Percentiles rank a stretch among this genome's conserved stretches.
Evolutionary conservation across 2,888 invertebrate species (phyloP).

Genomic region (Himalopsyche anomala): DNA sequence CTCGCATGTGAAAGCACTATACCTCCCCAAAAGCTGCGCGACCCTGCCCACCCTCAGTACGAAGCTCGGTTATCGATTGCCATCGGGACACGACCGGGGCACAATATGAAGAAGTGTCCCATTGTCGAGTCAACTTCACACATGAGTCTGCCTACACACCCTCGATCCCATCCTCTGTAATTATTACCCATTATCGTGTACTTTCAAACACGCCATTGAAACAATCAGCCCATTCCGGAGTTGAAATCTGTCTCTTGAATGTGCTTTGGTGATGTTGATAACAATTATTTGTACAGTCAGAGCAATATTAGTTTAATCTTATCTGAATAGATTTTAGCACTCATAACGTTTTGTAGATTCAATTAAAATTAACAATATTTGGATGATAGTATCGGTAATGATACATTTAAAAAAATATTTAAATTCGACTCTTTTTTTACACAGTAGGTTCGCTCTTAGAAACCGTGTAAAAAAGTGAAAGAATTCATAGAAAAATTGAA

Average conservation of each 20-base stretch:
- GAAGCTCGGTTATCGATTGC: constrained; percentile 20
- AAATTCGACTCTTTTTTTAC: too few species aligned
- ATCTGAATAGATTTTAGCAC: too few species aligned
- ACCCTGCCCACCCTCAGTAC: constrained; percentile 2
- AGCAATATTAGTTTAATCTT: neutral
- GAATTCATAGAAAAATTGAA: too few species aligned
- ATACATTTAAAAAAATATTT: too few species aligned
- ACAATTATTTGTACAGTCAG: neutral
- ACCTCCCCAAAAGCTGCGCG: constrained; percentile 10
- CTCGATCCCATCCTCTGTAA: constrained; percentile 1
- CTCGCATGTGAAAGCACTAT: neutral
- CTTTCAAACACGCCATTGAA: constrained; percentile 1
- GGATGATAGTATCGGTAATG: too few species aligned
- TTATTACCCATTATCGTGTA: constrained; percentile 11
- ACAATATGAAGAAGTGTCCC: constrained; percentile 37
- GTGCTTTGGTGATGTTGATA: neutral
- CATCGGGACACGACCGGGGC: constrained; percentile 14
- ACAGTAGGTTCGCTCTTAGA: too few species aligned
- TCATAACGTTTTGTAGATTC: too few species aligned
- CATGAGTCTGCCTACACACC: neutral
- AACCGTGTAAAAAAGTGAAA: too few species aligned
- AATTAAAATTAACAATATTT: too few species aligned
- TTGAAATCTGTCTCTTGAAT: neutral
- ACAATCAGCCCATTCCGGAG: neutral
- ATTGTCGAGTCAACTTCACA: constrained; percentile 42